Conservation (phyloP, 2,888 invertebrate species). For the Drosophila atripex region DNA sequence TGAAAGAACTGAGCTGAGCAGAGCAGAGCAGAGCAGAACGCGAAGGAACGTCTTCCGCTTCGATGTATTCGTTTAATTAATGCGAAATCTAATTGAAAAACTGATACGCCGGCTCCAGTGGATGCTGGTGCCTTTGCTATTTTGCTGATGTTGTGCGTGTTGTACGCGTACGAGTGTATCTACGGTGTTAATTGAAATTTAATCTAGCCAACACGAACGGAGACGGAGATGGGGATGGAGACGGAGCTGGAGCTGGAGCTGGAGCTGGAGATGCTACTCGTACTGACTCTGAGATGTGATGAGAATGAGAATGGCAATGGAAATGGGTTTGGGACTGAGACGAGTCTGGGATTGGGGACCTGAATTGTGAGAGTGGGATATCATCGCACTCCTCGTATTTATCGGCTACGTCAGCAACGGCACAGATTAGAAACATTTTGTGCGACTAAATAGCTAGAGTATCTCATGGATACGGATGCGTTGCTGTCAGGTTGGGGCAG, state of each 20-base stretch:
- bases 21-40: neutral
- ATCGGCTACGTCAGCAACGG: slow-evolving; percentile 57
- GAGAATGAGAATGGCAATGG: slow-evolving; percentile 25
- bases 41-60: slow-evolving; percentile 14
- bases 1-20: slow-evolving; percentile 2
- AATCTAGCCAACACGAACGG: slow-evolving; percentile 71
- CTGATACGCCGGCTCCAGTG: slow-evolving; percentile 54
- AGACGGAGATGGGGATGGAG: slow-evolving; percentile 7
- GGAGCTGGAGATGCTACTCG: neutral
- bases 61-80: slow-evolving; percentile 61
- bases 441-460: slow-evolving; percentile 66
- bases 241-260: neutral
- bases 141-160: slow-evolving; percentile 37
- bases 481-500: slow-evolving; percentile 12
- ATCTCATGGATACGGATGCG: slow-evolving; percentile 71
- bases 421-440: slow-evolving; percentile 76
- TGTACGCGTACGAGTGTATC: slow-evolving; percentile 47
- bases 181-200: slow-evolving; percentile 74
- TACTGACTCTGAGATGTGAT: slow-evolving; percentile 13
- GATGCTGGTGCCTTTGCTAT: slow-evolving; percentile 27
- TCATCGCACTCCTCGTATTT: slow-evolving; percentile 47
- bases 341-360: slow-evolving; percentile 1
- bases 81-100: slow-evolving; percentile 73
- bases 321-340: neutral
- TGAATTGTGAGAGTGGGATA: slow-evolving; percentile 33